phyloP scores from a whole-genome alignment of 2,888 invertebrate species.

The Cataglyphis livida region DNA sequence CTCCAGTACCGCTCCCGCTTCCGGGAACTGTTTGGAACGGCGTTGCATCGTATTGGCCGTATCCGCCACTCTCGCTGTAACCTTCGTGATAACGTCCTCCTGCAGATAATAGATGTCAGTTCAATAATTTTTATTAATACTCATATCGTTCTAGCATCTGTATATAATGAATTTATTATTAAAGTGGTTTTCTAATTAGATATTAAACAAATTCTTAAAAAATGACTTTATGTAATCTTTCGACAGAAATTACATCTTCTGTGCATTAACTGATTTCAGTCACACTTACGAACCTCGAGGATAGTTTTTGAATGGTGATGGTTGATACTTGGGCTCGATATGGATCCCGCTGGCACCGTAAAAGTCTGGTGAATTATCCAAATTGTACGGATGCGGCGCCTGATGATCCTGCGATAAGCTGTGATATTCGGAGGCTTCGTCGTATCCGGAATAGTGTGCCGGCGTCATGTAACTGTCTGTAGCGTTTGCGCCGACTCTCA shows the following conservation, averaged over 20 bases:
- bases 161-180: background rate
- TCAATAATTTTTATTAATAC: background rate
- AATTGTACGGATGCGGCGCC: constrained; percentile 87
- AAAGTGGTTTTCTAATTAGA: background rate
- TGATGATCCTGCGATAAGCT: constrained; percentile 86
- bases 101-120: constrained; percentile 47
- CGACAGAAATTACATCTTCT: background rate
- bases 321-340: constrained; percentile 91
- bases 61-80: constrained; percentile 86
- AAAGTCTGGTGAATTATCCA: constrained; percentile 91
- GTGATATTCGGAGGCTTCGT: constrained; percentile 87
- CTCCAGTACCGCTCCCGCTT: constrained; percentile 86
- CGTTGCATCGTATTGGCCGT: constrained; percentile 89
- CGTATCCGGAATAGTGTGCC: constrained; percentile 85
- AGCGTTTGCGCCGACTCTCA: constrained; percentile 78
- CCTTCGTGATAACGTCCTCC: constrained; percentile 85
- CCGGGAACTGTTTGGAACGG: constrained; percentile 92
- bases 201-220: background rate
- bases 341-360: constrained; percentile 88
- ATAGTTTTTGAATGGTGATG: constrained; percentile 90
- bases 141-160: background rate
- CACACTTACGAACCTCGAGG: constrained; percentile 88
- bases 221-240: background rate
- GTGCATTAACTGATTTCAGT: background rate
- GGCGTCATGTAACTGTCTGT: constrained; percentile 83